phyloP scores from a whole-genome alignment of 2,888 invertebrate species.

The Platerodrilus igneus region DNA sequence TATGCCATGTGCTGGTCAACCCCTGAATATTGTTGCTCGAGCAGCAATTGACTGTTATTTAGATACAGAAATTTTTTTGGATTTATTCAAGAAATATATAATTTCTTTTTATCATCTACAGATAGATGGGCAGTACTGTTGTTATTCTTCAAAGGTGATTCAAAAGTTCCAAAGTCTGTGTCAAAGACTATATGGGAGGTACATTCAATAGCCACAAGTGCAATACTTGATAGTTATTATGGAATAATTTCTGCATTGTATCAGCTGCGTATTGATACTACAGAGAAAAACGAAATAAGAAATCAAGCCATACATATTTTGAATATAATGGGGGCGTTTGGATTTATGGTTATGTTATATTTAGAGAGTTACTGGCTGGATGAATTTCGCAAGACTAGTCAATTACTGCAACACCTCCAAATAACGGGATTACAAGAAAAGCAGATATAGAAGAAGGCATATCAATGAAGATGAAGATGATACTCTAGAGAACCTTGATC shows the following conservation, averaged over 20 bases:
- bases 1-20: no score
- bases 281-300: no score
- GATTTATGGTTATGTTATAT: conserved; percentile 14
- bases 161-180: conserved; percentile 28
- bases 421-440: conserved; percentile 16
- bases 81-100: conserved; percentile 24
- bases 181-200: conserved; percentile 33
- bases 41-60: conserved; percentile 22
- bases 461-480: no score
- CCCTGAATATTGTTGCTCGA: no score
- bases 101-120: conserved; percentile 10
- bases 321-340: no score
- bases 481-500: conserved; percentile 9
- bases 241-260: no score
- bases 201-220: conserved; percentile 29
- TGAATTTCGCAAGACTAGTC: conserved; percentile 10
- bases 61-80: conserved; percentile 26
- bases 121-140: conserved; percentile 14
- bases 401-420: conserved; percentile 11
- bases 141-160: conserved; percentile 24
- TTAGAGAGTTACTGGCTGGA: no score
- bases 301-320: conserved; percentile 16
- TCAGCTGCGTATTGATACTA: no score
- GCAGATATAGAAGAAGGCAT: conserved; percentile 17
- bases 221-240: no score